Base-by-base conservation (phyloP, 2,888 invertebrate species). In the Parthenolecanium corni region DNA sequence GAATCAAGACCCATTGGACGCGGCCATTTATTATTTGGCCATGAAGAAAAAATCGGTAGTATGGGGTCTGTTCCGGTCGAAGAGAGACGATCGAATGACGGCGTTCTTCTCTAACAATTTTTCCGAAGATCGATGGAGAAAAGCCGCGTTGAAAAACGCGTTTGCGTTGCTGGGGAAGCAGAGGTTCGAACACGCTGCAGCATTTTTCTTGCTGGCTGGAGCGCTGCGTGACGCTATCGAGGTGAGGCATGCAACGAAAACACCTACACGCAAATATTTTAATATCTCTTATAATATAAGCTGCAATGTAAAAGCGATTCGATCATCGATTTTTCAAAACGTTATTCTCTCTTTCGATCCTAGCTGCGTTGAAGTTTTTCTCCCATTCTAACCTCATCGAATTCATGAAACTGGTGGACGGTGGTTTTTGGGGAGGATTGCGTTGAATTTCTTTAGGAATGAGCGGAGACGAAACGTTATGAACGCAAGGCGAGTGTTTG, bases 41-140 rank as follows among this genome's bases (percentile, higher is more conserved):
- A 91, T 98, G 92, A 93, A 88, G 75, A 98, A 98, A 78, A 94
- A 97, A 71, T 94, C 87, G 70, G 77, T 98, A 3, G 81, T 98
- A 0, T 96, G 95, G 89, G 97, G 96, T 0, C 76, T 98, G 52
- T 98, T 92, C 76, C 83, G 86, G 64, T 93, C 89, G 46, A 85
- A 83, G 68, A 76, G 86, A 9, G 92, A 98, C 71, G 86, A 86
- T 1, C 86, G 88, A 71, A 97, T 98, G 97, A 89, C 91, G 0
- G 74, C 80, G 20, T 99, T 99, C 78, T 99, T 99, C 73, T 76
- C 88, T 21, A 93, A 97, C 72, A 93, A 98, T 72, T 99, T 99
- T 72, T 74, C 78, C 1, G 86, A 93, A 71, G 89, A 94, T 70
- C 81, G 95, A 58, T 97, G 97, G 96, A 82, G 95, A 20, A 96